Evolutionary conservation across 2,888 invertebrate species (phyloP), one percentile per base, ranked within the genome.

Genomic region (Protula sp.): DNA sequence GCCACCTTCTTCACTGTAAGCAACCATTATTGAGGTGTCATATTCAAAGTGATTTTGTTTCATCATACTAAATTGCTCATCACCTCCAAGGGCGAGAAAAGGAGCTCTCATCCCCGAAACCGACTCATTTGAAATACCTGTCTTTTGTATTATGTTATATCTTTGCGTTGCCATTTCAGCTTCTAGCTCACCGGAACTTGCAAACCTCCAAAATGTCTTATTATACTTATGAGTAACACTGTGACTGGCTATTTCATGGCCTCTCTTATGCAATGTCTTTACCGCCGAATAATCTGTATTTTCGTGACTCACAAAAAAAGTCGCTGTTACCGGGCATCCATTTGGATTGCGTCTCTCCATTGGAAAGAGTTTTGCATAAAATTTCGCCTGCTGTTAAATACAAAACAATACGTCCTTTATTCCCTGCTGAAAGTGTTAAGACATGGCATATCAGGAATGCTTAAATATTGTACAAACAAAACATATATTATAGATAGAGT

Each of bases 281-380:
- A 98, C 97, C 85, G 93, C 91, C 82, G 92, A 90, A 85, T 98
- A 98, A 84, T 97, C 94, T 59, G 97, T 98, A 94, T 97, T 98
- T 83, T 97, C 94, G 82, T 98, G 97, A 55, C 94, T 95, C 65
- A 98, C 93, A 83, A 97, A 98, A 86, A 98, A 94, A 45, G 98
- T 97, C 62, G 92, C 93, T 89, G 92, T 75, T 90, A 85, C 84
- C 0, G 83, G 83, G 61, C 87, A 87, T 1, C 84, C 84, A 73
- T 90, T 87, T 0, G 85, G 86, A 78, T 90, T 90, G 52, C 30
- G 63, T 4, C 70, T n/a, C n/a, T n/a, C n/a, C n/a, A n/a, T n/a
- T n/a, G n/a, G n/a, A n/a, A n/a, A n/a, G n/a, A n/a, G n/a, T n/a
- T n/a, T n/a, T n/a, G n/a, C n/a, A n/a, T n/a, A n/a, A n/a, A n/a